Evolutionary conservation across 2,888 invertebrate genomes (phyloP), one percentile per base, ranked within the genome.

Genomic region (Cylindroiulus punctatus): DNA sequence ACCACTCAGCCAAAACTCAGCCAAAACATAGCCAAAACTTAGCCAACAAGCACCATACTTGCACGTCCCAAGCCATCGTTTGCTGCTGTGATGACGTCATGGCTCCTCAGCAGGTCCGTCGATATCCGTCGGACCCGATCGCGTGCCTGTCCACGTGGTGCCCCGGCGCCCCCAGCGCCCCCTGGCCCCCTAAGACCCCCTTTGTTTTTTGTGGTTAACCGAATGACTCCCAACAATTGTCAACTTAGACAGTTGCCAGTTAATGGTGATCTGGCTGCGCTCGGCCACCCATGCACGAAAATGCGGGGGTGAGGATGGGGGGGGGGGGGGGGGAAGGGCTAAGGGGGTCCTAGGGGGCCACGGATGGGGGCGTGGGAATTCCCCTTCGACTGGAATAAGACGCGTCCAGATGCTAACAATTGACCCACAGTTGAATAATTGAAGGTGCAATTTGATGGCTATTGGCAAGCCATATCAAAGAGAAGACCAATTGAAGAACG

Each of bases 161-260:
- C n/a, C n/a, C n/a, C n/a, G n/a, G n/a, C n/a, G n/a, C n/a, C n/a
- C n/a, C n/a, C n/a, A n/a, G n/a, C n/a, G n/a, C n/a, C n/a, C n/a
- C n/a, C n/a, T n/a, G n/a, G n/a, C n/a, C 47, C 47, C 10, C 47
- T 47, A 7, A 47, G 47, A 7, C 5, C 1, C 17, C 2, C 10
- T 47, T 47, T 47, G 2, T 47, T 47, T 17, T 47, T 14, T 17
- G 47, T 14, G 47, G 47, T 47, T 47, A 47, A 14, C 14, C 10
- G 47, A 47, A 47, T 47, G 47, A 47, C 47, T 47, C 47, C 47
- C 47, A 47, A 47, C 47, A 47, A 47, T 47, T 47, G 47, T 47
- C 47, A 47, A 47, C 10, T 47, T 47, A 47, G 47, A 47, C 47
- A 47, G 47, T 47, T 47, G 47, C 47, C 47, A 47, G 47, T 47